Evolutionary conservation across 2,113 vertebrate species (phyloP), one percentile per base, ranked within the genome.

Genomic region (Cervus canadensis): DNA sequence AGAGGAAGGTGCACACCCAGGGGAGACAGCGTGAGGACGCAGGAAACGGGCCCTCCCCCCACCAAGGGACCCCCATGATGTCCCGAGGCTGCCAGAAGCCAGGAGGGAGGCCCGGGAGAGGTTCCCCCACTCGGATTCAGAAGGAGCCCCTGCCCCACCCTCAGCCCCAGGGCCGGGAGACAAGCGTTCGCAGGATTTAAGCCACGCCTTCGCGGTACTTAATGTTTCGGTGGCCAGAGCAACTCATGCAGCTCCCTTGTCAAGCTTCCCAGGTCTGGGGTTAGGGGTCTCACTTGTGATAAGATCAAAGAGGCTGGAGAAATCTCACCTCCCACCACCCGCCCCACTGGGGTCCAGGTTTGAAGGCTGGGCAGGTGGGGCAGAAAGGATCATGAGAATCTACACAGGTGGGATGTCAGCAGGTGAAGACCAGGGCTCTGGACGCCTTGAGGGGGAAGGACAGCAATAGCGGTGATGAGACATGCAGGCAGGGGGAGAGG

Each of bases 161-260:
- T 23, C 6, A 12, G 7, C 6, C 17, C 26, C 67, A 7, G 40
- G 48, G 12, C 43, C 4, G 0, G 2, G 25, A 25, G 14, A 3
- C 0, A 1, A 14, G 2, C 1, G 2, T 9, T 15, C 2, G 7
- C 1, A 5, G 6, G 30, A 7, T 13, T 45, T 5, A 6, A 25
- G 57, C 57, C 2, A 0, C 12, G 17, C 12, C 2, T 17, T 6
- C 16, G 9, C 0, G 8, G 78, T 2, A 2, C 26, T 40, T 23
- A 10, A 0, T 15, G 25, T 19, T 13, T 26, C n/a, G 15, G 71
- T 3, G 8, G n/a, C n/a, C 36, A 17, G 4, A 14, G 74, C 54
- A 26, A 12, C 36, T 28, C 0, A 0, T 0, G 15, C 15, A 33
- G n/a, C 4, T 14, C 9, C 54, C 21, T 6, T 0, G 9, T n/a